Evolutionary conservation across 2,113 vertebrate genomes (phyloP).

Genomic region (Herpailurus yagouaroundi): DNA sequence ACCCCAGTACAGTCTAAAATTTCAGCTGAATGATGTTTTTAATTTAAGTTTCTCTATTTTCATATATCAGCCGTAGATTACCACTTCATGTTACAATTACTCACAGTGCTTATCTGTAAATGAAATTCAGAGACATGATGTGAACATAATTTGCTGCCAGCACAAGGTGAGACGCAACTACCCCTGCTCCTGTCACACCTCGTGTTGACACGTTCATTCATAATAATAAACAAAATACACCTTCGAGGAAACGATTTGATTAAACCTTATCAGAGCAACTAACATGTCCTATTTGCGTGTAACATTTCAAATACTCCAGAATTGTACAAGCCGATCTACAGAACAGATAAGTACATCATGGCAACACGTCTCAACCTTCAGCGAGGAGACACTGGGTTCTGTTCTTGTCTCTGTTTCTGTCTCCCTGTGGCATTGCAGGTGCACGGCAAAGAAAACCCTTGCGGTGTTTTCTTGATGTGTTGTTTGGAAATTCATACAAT

Average conservation of each 20-base stretch:
- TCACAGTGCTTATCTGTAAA: constrained; percentile 85
- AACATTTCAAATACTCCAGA: constrained; percentile 11
- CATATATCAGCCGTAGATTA: constrained; percentile 82
- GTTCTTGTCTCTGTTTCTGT: constrained; percentile 3
- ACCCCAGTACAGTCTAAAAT: constrained; percentile 65
- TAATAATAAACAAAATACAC: constrained; percentile 54
- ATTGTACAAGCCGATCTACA: background rate
- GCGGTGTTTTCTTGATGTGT: background rate
- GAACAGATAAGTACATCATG: background rate
- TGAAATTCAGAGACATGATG: constrained; percentile 82
- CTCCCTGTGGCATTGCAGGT: background rate
- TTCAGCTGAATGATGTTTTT: constrained; percentile 81
- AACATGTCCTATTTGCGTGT: constrained; percentile 18
- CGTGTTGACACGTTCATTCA: constrained; percentile 70
- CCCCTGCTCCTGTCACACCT: constrained; percentile 69
- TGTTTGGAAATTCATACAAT: background rate
- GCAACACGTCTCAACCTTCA: background rate
- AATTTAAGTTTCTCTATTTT: constrained; percentile 80
- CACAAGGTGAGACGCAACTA: constrained; percentile 43
- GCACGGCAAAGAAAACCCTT: background rate
- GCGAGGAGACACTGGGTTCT: background rate
- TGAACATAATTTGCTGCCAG: constrained; percentile 78
- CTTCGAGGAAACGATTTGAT: constrained; percentile 53
- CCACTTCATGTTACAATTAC: constrained; percentile 83
- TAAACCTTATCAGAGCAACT: constrained; percentile 63